Evolutionary conservation across 2,797 vertebrate species (phyloP).

Genomic region (Anguilla megastoma): DNA sequence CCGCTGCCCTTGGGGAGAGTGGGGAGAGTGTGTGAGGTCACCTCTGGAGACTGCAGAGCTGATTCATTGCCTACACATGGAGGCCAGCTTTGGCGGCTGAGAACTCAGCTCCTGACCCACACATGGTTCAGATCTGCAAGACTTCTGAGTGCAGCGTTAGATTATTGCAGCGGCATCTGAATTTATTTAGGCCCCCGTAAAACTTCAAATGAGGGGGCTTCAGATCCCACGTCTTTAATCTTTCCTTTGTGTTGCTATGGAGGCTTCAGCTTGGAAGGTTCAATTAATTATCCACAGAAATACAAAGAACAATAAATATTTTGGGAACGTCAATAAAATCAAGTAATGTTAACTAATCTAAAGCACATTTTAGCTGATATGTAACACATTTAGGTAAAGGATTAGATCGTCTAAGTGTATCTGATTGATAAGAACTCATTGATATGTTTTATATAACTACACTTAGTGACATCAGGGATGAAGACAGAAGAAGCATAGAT

Average conservation of each 20-base stretch:
- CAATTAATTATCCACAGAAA: not conserved
- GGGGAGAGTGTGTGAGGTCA: conserved; percentile 27
- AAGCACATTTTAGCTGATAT: not conserved
- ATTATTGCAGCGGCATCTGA: conserved; percentile 37
- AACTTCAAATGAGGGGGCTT: conserved; percentile 28
- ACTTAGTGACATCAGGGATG: not conserved
- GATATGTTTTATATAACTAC: not conserved
- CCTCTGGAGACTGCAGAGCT: not conserved
- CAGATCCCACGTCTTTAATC: conserved; percentile 22
- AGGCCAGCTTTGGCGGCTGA: conserved; percentile 2
- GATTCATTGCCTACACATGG: conserved; percentile 25
- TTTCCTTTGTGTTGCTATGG: conserved; percentile 15
- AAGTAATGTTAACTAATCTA: not conserved
- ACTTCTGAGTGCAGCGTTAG: conserved; percentile 25
- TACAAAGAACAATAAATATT: not conserved
- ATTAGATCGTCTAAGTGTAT: not conserved
- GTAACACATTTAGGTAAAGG: not conserved
- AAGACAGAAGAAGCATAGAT: not conserved
- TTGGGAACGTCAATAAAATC: not conserved
- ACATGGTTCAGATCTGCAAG: conserved; percentile 30
- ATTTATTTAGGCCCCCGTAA: conserved; percentile 38
- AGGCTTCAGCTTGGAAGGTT: not conserved
- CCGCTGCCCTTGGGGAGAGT: not conserved
- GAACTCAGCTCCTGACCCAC: not conserved
- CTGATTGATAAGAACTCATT: not conserved